Conservation (phyloP, 2,797 vertebrate species). For the Heteromormyrus szaboi region DNA sequence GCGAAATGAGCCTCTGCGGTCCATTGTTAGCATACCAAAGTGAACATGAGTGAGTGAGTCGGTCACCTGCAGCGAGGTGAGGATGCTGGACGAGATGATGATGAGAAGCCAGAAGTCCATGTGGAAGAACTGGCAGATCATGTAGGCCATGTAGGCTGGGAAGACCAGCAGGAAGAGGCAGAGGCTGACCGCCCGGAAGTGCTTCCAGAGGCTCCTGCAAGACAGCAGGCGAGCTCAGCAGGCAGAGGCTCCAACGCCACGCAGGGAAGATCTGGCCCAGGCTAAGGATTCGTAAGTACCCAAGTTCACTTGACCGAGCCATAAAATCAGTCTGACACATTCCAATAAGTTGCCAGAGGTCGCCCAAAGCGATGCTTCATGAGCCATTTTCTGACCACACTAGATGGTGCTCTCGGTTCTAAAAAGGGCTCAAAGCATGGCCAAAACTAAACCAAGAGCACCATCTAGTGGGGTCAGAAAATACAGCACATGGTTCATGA, state of each 20-base stretch:
- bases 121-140: conserved; percentile 99
- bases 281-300: not conserved
- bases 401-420: not conserved
- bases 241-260: conserved; percentile 85
- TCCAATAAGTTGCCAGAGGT: not conserved
- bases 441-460: not conserved
- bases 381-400: not conserved
- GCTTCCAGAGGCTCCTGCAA: conserved; percentile 92
- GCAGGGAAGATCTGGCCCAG: conserved; percentile 82
- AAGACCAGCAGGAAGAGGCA: conserved; percentile 90
- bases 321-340: not conserved
- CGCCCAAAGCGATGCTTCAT: not conserved
- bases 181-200: conserved; percentile 91
- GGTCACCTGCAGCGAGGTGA: conserved; percentile 90
- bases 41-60: conserved; percentile 74
- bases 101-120: conserved; percentile 99
- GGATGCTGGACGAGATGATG: conserved; percentile 96
- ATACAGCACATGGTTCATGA: not conserved
- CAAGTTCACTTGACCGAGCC: not conserved
- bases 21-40: not conserved
- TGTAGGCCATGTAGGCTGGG: conserved; percentile 95
- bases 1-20: not conserved
- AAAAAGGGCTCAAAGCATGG: not conserved
- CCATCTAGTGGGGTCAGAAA: not conserved
- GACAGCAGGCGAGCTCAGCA: conserved; percentile 90